These are phyloP conservation scores for Danionella cerebrum DNA, from an alignment of 2,113 vertebrate species.

Conservation along the genomic window DNA sequence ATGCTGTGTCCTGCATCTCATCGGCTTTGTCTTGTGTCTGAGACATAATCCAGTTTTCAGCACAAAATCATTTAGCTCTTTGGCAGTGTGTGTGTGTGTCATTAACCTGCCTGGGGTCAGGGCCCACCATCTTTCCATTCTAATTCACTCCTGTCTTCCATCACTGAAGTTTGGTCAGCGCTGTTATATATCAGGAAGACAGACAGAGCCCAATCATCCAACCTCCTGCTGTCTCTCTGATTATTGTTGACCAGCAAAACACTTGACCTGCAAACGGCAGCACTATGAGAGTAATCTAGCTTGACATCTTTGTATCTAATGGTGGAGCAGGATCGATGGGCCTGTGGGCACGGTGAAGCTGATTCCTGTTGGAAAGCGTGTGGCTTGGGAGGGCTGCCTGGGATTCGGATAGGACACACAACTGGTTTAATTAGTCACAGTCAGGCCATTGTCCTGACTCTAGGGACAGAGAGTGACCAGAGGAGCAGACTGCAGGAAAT, in stretches of 20 bases:
- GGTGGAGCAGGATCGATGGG: constrained; percentile 46
- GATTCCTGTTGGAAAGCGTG: constrained; percentile 23
- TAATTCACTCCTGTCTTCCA: constrained; percentile 28
- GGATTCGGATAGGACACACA: no score
- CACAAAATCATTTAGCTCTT: constrained; percentile 43
- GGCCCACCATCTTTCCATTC: constrained; percentile 29
- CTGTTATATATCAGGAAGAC: constrained; percentile 41
- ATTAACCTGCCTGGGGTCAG: constrained; percentile 35
- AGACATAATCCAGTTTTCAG: constrained; percentile 35
- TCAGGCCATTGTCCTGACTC: constrained; percentile 27
- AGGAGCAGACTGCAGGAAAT: constrained; percentile 25
- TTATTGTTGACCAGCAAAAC: constrained; percentile 53
- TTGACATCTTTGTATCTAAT: constrained; percentile 54
- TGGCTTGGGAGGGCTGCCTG: constrained; percentile 33
- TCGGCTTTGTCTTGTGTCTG: constrained; percentile 30
- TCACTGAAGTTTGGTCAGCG: constrained; percentile 7
- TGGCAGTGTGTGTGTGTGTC: constrained; percentile 26
- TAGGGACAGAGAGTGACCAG: constrained; percentile 20
- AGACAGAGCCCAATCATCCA: constrained; percentile 41
- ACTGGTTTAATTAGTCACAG: constrained; percentile 43
- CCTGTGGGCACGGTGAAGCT: constrained; percentile 40
- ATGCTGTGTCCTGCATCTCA: constrained; percentile 18
- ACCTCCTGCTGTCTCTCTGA: constrained; percentile 42
- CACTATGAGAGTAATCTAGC: constrained; percentile 51
- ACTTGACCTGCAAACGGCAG: constrained; percentile 51